These are phyloP conservation scores for Brachypterus glaber DNA, from an alignment of 2,888 invertebrate genomes.

Conservation along the genomic window DNA sequence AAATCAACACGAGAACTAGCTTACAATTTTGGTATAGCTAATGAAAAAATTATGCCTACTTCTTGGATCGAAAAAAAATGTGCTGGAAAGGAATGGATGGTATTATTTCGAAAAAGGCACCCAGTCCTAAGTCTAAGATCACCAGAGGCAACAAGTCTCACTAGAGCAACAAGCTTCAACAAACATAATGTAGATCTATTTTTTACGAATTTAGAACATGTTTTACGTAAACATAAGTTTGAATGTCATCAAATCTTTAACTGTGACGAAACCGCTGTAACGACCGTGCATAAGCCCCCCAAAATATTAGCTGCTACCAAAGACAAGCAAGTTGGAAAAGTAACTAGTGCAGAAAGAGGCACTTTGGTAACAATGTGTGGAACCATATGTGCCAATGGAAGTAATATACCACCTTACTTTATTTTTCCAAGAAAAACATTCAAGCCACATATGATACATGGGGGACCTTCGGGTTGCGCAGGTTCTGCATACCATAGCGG, in stretches of 20 bases:
- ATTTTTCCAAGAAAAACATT: too few relatives aligned
- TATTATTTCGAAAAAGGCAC: conserved; percentile 4
- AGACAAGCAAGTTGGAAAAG: conserved; percentile 12
- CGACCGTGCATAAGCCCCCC: conserved; percentile 15
- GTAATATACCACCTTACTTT: conserved; percentile 10
- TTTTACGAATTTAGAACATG: conserved; percentile 12
- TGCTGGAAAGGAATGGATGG: conserved; percentile 16
- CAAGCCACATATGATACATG: conserved; percentile 6
- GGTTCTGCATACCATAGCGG: conserved; percentile 8
- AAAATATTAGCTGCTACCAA: conserved; percentile 12
- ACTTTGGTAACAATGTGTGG: conserved; percentile 11
- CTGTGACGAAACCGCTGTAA: conserved; percentile 13
- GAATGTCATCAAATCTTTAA: conserved; percentile 12
- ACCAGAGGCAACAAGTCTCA: conserved; percentile 13
- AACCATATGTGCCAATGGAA: conserved; percentile 11
- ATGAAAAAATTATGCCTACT: conserved; percentile 8
- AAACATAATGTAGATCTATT: conserved; percentile 12
- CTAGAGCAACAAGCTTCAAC: conserved; percentile 11
- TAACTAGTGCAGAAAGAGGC: too few relatives aligned
- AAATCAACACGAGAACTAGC: too few relatives aligned
- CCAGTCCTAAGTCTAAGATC: conserved; percentile 10
- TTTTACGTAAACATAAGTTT: conserved; percentile 8
- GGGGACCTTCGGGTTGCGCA: conserved; percentile 9
- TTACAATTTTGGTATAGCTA: conserved; percentile 21
- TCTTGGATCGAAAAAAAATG: conserved; percentile 12